These are phyloP conservation scores for Hippocampus barbouri DNA, from an alignment of 2,113 vertebrate species.

Conservation along the genomic window DNA sequence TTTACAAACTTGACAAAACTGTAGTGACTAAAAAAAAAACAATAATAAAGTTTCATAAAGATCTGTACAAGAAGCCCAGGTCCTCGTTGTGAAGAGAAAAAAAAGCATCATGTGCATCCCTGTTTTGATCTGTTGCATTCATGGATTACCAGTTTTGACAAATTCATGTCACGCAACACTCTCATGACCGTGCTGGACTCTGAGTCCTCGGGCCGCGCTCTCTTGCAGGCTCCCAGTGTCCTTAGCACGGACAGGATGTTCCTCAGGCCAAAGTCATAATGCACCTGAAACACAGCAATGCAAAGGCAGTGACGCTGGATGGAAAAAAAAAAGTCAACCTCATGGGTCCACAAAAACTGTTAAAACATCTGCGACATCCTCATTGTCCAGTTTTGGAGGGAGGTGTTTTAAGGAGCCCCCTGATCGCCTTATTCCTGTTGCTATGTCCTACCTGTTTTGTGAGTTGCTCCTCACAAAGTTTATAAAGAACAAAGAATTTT, in stretches of 20 bases:
- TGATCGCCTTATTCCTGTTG: not conserved
- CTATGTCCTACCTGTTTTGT: conserved; percentile 79
- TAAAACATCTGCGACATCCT: no score
- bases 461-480: conserved; percentile 88
- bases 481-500: conserved; percentile 87
- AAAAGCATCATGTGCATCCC: not conserved
- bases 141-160: conserved; percentile 80
- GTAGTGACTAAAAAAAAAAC: not conserved
- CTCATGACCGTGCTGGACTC: conserved; percentile 86
- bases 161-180: conserved; percentile 88
- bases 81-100: not conserved
- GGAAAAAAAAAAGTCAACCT: no score
- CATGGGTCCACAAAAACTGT: not conserved
- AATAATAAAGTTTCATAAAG: not conserved
- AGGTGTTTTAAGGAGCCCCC: not conserved
- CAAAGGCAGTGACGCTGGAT: not conserved
- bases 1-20: not conserved
- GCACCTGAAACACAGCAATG: conserved; percentile 70
- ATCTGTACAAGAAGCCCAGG: not conserved
- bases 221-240: conserved; percentile 81
- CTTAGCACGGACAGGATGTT: conserved; percentile 88
- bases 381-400: no score
- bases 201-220: conserved; percentile 77
- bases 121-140: not conserved
- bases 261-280: conserved; percentile 89